A percentile compares a stretch with the other conserved stretches of the same genome.
These are phyloP conservation scores for Lepisosteus osseus DNA, from an alignment of 2,113 vertebrate genomes.

Conservation along the genomic window DNA sequence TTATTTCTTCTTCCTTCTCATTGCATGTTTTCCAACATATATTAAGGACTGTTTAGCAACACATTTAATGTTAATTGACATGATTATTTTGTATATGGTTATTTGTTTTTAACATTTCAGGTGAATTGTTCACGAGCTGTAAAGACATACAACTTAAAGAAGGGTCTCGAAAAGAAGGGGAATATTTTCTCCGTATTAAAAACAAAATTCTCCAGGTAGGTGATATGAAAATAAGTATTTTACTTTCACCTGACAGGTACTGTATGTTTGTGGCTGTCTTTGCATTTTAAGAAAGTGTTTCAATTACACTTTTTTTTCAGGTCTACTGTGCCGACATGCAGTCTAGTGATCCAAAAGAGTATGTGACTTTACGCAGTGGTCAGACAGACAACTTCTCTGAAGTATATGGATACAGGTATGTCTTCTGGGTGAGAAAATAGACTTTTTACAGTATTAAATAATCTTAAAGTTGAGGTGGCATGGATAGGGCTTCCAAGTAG, in stretches of 20 bases:
- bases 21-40: too few relatives aligned
- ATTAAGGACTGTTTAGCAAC: too few relatives aligned
- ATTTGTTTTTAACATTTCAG: constrained; percentile 53
- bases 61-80: too few relatives aligned
- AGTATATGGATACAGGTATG: constrained; percentile 83
- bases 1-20: too few relatives aligned
- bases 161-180: constrained; percentile 76
- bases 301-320: constrained; percentile 47
- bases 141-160: constrained; percentile 79
- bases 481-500: too few relatives aligned
- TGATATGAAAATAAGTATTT: background rate
- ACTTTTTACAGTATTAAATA: too few relatives aligned
- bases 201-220: constrained; percentile 82
- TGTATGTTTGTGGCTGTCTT: background rate
- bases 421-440: background rate
- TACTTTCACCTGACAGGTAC: constrained; percentile 13
- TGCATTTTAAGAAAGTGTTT: too few relatives aligned
- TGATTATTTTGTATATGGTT: constrained; percentile 18
- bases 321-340: constrained; percentile 88
- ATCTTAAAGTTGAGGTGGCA: too few relatives aligned
- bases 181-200: constrained; percentile 78
- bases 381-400: constrained; percentile 95
- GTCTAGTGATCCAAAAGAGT: constrained; percentile 81
- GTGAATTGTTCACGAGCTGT: constrained; percentile 77
- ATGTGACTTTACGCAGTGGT: constrained; percentile 81